phyloP scores from a whole-genome alignment of 1,140 invertebrate species.

The Heliconius eleuchia region DNA sequence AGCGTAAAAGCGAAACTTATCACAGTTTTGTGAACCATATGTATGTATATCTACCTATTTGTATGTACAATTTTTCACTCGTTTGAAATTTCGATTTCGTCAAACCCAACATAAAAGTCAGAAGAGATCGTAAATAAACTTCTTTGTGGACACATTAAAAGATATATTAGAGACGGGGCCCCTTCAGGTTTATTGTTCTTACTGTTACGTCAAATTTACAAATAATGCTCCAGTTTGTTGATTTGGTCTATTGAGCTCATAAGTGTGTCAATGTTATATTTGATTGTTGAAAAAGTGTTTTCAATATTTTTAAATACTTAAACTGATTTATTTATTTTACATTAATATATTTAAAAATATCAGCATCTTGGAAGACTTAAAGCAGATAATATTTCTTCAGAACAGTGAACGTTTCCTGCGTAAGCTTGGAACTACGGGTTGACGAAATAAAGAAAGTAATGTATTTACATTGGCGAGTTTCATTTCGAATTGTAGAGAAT shows the following conservation, averaged over 20 bases:
- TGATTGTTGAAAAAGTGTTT: no score
- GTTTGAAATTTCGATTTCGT: conserved; percentile 2
- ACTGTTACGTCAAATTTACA: conserved; percentile 12
- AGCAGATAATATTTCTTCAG: background rate
- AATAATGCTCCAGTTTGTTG: background rate
- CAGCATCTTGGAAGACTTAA: no score
- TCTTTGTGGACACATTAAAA: conserved; percentile 45
- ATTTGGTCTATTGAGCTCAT: conserved; percentile 4
- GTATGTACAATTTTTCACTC: background rate
- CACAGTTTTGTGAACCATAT: background rate
- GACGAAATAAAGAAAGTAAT: background rate
- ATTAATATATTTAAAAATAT: no score
- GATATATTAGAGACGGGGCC: conserved; percentile 32
- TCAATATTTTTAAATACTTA: no score
- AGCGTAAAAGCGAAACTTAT: background rate
- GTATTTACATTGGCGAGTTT: conserved; percentile 91
- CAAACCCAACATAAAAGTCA: conserved; percentile 47
- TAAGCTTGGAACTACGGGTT: no score
- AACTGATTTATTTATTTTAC: no score
- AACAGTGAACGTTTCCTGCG: background rate
- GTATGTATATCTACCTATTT: no score
- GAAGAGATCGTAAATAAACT: conserved; percentile 42
- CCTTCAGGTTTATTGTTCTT: conserved; percentile 9
- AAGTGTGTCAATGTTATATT: conserved; percentile 5
- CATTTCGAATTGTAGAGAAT: conserved; percentile 95